Conservation (phyloP, 2,888 invertebrate genomes). For the Zeuzera pyrina region DNA sequence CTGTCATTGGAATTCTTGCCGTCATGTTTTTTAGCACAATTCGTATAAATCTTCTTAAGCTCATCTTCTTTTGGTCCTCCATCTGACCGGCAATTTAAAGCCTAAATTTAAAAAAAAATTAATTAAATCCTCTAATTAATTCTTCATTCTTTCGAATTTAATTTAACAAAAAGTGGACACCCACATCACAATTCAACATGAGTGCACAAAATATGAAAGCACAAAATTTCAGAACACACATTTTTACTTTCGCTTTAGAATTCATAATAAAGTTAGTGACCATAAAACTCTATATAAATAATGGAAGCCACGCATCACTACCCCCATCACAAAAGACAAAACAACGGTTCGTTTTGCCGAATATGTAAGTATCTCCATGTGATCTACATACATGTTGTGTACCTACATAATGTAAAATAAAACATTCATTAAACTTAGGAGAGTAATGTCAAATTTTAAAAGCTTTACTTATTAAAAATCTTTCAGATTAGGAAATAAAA, state of each 20-base stretch:
- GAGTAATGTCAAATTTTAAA: too few relatives aligned
- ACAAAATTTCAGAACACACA: conserved; percentile 30
- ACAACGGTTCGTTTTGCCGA: conserved; percentile 9
- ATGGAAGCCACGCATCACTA: conserved; percentile 34
- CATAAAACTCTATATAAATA: conserved; percentile 27
- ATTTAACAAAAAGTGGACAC: conserved; percentile 16
- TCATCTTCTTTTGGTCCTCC: conserved; percentile 74
- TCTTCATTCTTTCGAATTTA: conserved; percentile 2
- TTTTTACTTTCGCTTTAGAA: conserved; percentile 22
- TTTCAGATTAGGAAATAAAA: too few relatives aligned
- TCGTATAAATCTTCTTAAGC: conserved; percentile 69
- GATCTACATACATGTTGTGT: too few relatives aligned
- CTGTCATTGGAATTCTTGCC: conserved; percentile 32
- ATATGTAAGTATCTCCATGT: not conserved
- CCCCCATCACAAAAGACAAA: conserved; percentile 16
- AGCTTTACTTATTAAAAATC: too few relatives aligned
- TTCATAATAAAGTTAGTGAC: conserved; percentile 23
- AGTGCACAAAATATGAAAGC: conserved; percentile 30
- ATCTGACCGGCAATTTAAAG: conserved; percentile 72
- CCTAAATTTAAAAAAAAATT: conserved; percentile 27
- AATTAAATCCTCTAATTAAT: not conserved
- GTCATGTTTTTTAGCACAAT: conserved; percentile 66
- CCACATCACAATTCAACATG: conserved; percentile 32
- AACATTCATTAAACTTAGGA: too few relatives aligned
- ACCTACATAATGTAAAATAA: too few relatives aligned